Percentiles rank a stretch among this genome's conserved stretches.
phyloP scores from a whole-genome alignment of 2,797 vertebrate species.

The Phalloptychus januarius region DNA sequence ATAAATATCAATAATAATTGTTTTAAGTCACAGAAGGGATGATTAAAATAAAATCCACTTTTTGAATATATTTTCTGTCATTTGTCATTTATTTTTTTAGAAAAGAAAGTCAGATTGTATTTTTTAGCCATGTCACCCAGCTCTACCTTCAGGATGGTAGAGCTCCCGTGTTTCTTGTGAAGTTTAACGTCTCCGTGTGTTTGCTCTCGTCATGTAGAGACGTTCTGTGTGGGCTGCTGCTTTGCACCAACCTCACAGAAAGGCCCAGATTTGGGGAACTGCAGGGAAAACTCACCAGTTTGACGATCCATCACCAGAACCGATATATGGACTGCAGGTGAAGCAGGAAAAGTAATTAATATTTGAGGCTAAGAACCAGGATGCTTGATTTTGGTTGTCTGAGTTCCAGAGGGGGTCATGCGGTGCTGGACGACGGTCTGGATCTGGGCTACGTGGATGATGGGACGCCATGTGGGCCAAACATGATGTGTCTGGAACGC shows the following conservation, averaged over 20 bases:
- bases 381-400: not conserved
- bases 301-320: constrained; percentile 95
- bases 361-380: not conserved
- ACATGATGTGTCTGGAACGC: constrained; percentile 95
- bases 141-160: not conserved
- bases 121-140: too few relatives aligned
- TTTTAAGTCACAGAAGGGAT: too few relatives aligned
- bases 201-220: constrained; percentile 78
- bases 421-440: constrained; percentile 90
- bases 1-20: too few relatives aligned
- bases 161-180: not conserved
- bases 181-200: not conserved
- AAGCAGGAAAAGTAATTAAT: constrained; percentile 6
- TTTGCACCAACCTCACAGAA: constrained; percentile 90
- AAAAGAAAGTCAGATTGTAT: too few relatives aligned
- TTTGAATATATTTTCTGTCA: too few relatives aligned
- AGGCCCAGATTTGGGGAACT: constrained; percentile 88
- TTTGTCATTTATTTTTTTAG: too few relatives aligned
- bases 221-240: constrained; percentile 93
- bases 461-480: constrained; percentile 93
- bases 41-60: too few relatives aligned
- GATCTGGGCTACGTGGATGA: constrained; percentile 96
- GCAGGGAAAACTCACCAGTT: constrained; percentile 89
- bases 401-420: constrained; percentile 87
- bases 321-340: constrained; percentile 96